These are phyloP conservation scores for Heliornis fulica DNA, from an alignment of 2,113 vertebrate genomes.

Conservation along the genomic window DNA sequence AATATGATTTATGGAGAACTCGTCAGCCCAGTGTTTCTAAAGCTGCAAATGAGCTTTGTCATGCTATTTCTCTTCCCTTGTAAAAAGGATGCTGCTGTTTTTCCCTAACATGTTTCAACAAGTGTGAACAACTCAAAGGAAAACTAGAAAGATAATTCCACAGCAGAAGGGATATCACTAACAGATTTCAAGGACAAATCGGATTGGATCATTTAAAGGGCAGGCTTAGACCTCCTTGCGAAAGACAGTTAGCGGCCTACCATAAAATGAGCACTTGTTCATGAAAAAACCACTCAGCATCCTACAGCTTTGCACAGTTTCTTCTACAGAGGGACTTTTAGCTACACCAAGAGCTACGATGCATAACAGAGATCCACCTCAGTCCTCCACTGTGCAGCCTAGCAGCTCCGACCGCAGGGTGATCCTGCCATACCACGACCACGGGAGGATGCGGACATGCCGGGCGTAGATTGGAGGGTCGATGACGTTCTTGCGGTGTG, in stretches of 20 bases:
- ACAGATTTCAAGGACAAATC: conserved; percentile 65
- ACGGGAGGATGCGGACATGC: conserved; percentile 91
- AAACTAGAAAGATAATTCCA: conserved; percentile 60
- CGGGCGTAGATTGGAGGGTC: conserved; percentile 90
- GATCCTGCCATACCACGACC: conserved; percentile 98
- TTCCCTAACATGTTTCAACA: conserved; percentile 47
- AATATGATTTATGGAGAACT: conserved; percentile 54
- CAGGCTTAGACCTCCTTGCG: conserved; percentile 85
- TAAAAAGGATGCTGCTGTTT: conserved; percentile 68
- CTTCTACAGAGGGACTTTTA: conserved; percentile 75
- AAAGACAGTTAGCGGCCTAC: conserved; percentile 87
- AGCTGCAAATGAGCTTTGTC: conserved; percentile 40
- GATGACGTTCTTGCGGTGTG: conserved; percentile 97
- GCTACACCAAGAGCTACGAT: conserved; percentile 6
- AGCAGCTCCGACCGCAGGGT: conserved; percentile 93
- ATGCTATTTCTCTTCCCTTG: conserved; percentile 51
- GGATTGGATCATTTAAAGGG: conserved; percentile 71
- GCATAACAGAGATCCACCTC: conserved; percentile 33
- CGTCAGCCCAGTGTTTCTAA: conserved; percentile 18
- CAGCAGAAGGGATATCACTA: conserved; percentile 65
- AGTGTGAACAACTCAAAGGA: conserved; percentile 66
- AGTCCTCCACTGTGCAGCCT: conserved; percentile 92
- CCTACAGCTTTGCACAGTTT: conserved; percentile 88
- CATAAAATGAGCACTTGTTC: conserved; percentile 81
- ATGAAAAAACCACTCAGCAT: conserved; percentile 83